Base-by-base conservation (phyloP, 2,797 vertebrate species). In the Centroberyx gerrardi region DNA sequence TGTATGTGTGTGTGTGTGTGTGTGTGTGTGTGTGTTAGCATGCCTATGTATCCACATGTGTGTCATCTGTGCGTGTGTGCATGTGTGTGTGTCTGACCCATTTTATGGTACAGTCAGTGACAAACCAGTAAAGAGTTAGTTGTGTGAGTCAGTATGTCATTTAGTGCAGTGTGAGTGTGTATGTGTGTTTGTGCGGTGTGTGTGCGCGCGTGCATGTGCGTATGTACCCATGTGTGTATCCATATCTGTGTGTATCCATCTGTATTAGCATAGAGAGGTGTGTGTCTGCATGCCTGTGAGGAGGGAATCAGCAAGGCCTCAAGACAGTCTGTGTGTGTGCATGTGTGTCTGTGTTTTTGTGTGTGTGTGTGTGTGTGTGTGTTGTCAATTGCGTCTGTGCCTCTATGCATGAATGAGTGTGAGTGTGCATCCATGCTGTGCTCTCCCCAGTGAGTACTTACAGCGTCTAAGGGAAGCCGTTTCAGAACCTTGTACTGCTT, bases 401-500 rank as follows among this genome's bases (percentile, higher is more conserved):
- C 55, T 51, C 33, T 46, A 22, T 62, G 72, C 4, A 8, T 71
- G 66, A n/a, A 22, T 31, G 52, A 29, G 15, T n/a, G 36, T 4
- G n/a, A 40, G 8, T 58, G 48, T 60, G 58, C 15, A 6, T 27
- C 33, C 28, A 14, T 36, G 28, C 8, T 42, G 52, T 55, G n/a
- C 10, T 22, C 8, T 49, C 27, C 2, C 44, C 0, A 55, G 52
- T 53, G 74, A 63, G 53, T 85, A 94, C 97, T 97, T 83, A 99
- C 97, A 1, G 59, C 5, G 0, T 95, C 94, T 49, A 99, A 88
- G 6, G 96, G 90, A 74, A 96, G 67, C 0, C 80, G 90, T 78
- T 97, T 96, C 91, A 98, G 90, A 73, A 97, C 95, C 67, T 95
- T 96, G 91, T 95, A 97, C 75, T 95, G 95, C 67, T 96, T 96